phyloP scores from a whole-genome alignment of 2,888 invertebrate genomes.

The Rosalia funebris region DNA sequence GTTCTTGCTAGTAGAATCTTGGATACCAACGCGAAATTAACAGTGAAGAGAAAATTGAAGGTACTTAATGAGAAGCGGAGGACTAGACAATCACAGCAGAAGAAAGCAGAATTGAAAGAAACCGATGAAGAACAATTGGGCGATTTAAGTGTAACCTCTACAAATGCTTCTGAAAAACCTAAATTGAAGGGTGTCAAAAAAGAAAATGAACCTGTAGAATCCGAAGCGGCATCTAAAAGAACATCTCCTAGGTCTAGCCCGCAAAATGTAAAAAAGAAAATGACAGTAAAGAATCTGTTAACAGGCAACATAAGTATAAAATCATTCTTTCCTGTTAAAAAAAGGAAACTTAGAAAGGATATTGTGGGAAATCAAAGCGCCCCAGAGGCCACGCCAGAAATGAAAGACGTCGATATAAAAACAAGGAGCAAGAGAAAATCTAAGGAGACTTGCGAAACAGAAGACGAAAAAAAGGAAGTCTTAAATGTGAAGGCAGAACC shows the following conservation, averaged over 20 bases:
- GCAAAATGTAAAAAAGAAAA: slow-evolving; percentile 36
- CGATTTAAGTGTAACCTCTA: slow-evolving; percentile 2
- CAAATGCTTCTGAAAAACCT: slow-evolving; percentile 10
- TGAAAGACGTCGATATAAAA: slow-evolving; percentile 17
- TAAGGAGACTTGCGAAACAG: slow-evolving; percentile 21
- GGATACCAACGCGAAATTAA: slow-evolving; percentile 54
- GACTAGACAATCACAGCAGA: slow-evolving; percentile 41
- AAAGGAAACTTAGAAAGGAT: slow-evolving; percentile 41
- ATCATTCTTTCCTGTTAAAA: slow-evolving; percentile 55
- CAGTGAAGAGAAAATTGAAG: slow-evolving; percentile 53
- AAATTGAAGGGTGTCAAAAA: slow-evolving; percentile 22
- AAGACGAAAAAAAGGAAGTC: slow-evolving; percentile 11
- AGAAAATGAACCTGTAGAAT: slow-evolving; percentile 16
- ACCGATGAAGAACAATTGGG: slow-evolving; percentile 31
- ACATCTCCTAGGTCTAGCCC: slow-evolving; percentile 42
- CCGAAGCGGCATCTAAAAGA: slow-evolving; percentile 29
- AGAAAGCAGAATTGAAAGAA: slow-evolving; percentile 25
- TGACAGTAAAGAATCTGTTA: slow-evolving; percentile 42
- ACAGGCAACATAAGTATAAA: slow-evolving; percentile 52
- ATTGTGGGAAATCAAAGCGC: slow-evolving; percentile 13
- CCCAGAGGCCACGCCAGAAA: slow-evolving; percentile 7
- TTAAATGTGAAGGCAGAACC: slow-evolving; percentile 12
- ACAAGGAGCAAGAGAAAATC: slow-evolving; percentile 36
- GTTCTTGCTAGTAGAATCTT: slow-evolving; percentile 59
- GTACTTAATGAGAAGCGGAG: slow-evolving; percentile 45